Base-by-base conservation (phyloP, 1,140 invertebrate genomes). In the Parapsyche elsis region DNA sequence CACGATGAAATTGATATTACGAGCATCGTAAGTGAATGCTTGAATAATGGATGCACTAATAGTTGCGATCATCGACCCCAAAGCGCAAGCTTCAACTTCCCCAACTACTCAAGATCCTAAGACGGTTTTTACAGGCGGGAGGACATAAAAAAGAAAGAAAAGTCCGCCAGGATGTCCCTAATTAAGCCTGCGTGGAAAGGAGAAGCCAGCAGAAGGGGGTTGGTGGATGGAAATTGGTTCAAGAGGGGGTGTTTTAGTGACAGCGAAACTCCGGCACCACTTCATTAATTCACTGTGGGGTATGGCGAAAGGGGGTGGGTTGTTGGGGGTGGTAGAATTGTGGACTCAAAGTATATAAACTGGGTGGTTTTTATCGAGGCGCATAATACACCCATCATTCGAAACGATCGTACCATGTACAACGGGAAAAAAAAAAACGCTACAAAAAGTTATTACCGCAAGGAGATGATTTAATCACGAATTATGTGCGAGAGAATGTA, bases 171-270 rank as follows among this genome's bases (percentile, higher is more conserved):
- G 24, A 67, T 67, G 64, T 67, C 26, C 64, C 64, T 67, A 67
- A 67, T 67, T 67, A 67, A 67, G 64, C 21, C 64, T 19, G 21
- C 24, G 0, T 5, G 14, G 16, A 19, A 9, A 7, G n/a, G 14
- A 16, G 57, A 16, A 16, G 19, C 7, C 19, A 2, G 5, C 64
- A 9, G 4, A 16, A 67, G 64, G n/a, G 23, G 10, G 64, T 24
- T 26, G 64, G 24, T 5, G 21, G 64, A 67, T 67, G 64, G 64
- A 67, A 67, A 67, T 67, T 67, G 64, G 23, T 67, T 67, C 23
- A 67, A 67, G 64, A 67, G 64, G 64, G 64, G 21, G 64, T 67
- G 21, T 67, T 67, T 67, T 67, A 67, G 64, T 67, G 64, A 23
- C 64, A 23, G 24, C 24, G 24, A 67, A 67, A 26, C 64, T 24